Evolutionary conservation across 2,888 invertebrate species (phyloP).

Genomic region (Linnaemya vulpina): DNA sequence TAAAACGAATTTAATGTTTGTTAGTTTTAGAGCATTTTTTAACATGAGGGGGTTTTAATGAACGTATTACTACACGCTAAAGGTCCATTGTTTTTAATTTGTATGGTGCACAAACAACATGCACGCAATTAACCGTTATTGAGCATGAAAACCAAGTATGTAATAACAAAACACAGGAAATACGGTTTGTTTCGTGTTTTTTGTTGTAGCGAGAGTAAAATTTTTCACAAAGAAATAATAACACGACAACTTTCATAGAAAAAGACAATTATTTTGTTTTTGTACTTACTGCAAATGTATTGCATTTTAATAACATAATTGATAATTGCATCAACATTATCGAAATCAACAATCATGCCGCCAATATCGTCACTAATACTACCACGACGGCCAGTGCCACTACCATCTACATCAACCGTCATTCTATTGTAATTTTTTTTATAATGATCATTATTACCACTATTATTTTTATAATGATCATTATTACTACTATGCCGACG

Average conservation of each 20-base stretch:
- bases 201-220: slow-evolving; percentile 35
- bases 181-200: not conserved
- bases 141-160: slow-evolving; percentile 15
- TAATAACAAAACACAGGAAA: slow-evolving; percentile 63
- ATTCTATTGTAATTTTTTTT: slow-evolving; percentile 29
- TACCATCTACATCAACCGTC: not conserved
- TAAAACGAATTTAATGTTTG: slow-evolving; percentile 43
- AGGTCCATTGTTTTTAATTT: slow-evolving; percentile 51
- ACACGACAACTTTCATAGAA: slow-evolving; percentile 1
- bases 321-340: slow-evolving; percentile 73
- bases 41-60: slow-evolving; percentile 39
- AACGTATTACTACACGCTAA: slow-evolving; percentile 45
- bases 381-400: not conserved
- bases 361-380: slow-evolving; percentile 56
- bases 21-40: slow-evolving; percentile 9
- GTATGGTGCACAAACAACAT: slow-evolving; percentile 34
- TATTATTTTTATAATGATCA: slow-evolving; percentile 43
- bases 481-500: slow-evolving; percentile 35
- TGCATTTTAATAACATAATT: slow-evolving; percentile 73
- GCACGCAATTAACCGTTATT: slow-evolving; percentile 46
- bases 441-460: slow-evolving; percentile 29
- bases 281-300: slow-evolving; percentile 70
- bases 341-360: slow-evolving; percentile 69
- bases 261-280: not conserved
- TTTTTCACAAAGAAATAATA: slow-evolving; percentile 10